These are phyloP conservation scores for Scaptomyza hsui DNA, from an alignment of 1,140 invertebrate species.

Conservation along the genomic window DNA sequence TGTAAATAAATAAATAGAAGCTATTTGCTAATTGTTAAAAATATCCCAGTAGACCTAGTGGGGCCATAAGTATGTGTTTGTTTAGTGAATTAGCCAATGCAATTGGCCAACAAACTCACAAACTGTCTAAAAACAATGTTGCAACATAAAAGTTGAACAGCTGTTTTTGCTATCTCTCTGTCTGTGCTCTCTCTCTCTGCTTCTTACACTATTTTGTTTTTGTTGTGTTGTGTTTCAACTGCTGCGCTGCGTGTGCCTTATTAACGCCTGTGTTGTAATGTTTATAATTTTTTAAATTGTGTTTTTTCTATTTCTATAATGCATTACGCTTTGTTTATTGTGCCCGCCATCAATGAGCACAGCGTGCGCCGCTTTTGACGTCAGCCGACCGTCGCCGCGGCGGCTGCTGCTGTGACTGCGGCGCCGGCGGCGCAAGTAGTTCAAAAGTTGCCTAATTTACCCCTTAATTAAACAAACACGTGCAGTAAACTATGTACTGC, in stretches of 20 bases:
- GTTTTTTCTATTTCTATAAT: conserved; percentile 30
- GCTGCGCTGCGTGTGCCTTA: conserved; percentile 1
- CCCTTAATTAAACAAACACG: conserved; percentile 11
- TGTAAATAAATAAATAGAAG: conserved; percentile 67
- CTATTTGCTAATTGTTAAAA: conserved; percentile 35
- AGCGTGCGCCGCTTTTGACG: conserved; percentile 23
- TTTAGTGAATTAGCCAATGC: conserved; percentile 1
- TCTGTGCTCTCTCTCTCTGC: conserved; percentile 30
- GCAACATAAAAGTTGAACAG: conserved; percentile 51
- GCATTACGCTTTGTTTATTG: conserved; percentile 14
- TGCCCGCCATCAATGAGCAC: conserved; percentile 1
- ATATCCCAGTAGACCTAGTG: neutral
- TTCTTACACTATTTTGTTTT: conserved; percentile 26
- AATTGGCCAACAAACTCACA: conserved; percentile 4
- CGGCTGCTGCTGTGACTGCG: neutral
- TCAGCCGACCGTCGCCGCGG: conserved; percentile 2
- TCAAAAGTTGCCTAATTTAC: conserved; percentile 30
- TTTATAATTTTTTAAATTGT: conserved; percentile 46
- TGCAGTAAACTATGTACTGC: too few relatives aligned
- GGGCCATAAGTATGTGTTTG: conserved; percentile 30
- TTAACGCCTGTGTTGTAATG: conserved; percentile 23
- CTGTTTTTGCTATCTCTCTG: conserved; percentile 59
- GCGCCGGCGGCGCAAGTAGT: neutral
- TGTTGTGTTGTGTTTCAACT: conserved; percentile 24
- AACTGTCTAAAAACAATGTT: conserved; percentile 35